Evolutionary conservation across 1,140 invertebrate species (phyloP), one percentile per base, ranked within the genome.

Genomic region (Sinonovacula constricta): DNA sequence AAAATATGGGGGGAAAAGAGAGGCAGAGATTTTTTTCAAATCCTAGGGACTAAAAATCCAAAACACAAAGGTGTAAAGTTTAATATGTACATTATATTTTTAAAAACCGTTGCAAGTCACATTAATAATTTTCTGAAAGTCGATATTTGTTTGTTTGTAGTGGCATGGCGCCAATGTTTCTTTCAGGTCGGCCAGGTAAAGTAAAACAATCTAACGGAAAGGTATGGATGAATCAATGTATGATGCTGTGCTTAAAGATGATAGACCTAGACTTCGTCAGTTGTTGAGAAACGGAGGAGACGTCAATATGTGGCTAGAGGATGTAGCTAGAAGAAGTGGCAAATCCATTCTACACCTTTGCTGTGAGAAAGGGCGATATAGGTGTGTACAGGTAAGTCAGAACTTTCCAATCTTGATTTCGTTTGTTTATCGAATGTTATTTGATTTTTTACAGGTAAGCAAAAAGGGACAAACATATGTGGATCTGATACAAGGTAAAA

Each of bases 331-430:
- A 5, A 2, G 14, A 14, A 53, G 49, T 67, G 65, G 65, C 39
- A 67, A 67, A 53, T 67, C 39, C 18, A 36, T 67, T 1, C n/a
- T 67, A 33, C 65, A 67, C 22, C 22, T 31, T 0, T 67, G 65
- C 30, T 67, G 65, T 67, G 65, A 67, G 39, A 67, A 67, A 30
- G 65, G 65, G n/a, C 39, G 65, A 3, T 67, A 67, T 26, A 67
- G 26, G 18, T 67, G 65, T 53, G 65, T 45, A 22, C 18, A 67
- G 65, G 65, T 67, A 67, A 53, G 2, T 33, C 14, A 4, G 24
- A 15, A 15, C n/a, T 26, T 31, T 7, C 7, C 51, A 18, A 53
- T 1, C 51, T 3, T 18, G 1, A 7, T n/a, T 18, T 18, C 51
- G 26, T 18, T 24, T 53, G 18, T 2, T 24, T 53, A 53, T 53